Percentiles rank a stretch among this genome's conserved stretches.
Evolutionary conservation across 2,797 vertebrate species (phyloP).

Genomic region (Pangasius larnaudii): DNA sequence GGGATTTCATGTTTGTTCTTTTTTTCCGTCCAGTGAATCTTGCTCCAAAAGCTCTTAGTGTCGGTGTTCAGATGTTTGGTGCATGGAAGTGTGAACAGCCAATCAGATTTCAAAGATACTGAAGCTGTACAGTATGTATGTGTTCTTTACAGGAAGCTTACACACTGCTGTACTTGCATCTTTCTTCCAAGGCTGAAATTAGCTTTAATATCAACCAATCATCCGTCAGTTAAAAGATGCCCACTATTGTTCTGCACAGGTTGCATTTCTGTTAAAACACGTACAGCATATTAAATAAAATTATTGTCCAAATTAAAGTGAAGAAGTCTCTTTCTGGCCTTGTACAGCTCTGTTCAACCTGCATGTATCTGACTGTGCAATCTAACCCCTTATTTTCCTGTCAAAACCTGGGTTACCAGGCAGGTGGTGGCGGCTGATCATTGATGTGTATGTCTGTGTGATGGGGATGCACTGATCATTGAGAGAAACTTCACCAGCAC

Average conservation of each 20-base stretch:
- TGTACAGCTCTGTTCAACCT: neutral
- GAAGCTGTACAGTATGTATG: neutral
- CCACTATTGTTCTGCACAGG: neutral
- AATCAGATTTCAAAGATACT: neutral
- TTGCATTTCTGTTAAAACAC: neutral
- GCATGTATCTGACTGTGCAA: neutral
- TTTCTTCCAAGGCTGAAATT: neutral
- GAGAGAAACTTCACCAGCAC: neutral
- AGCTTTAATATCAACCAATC: slow-evolving; percentile 4
- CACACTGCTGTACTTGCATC: neutral
- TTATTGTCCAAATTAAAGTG: neutral
- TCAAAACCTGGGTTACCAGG: slow-evolving; percentile 58
- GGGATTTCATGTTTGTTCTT: neutral
- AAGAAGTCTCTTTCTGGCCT: neutral
- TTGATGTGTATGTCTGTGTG: slow-evolving; percentile 13
- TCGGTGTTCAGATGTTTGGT: neutral
- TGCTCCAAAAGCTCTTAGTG: neutral
- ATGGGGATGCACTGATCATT: slow-evolving; percentile 26
- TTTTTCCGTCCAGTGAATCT: neutral
- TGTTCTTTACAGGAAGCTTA: neutral
- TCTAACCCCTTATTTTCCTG: slow-evolving; percentile 71
- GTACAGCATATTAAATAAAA: neutral
- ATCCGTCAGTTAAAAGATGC: neutral
- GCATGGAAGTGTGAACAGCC: neutral
- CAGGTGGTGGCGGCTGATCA: neutral